phyloP scores from a whole-genome alignment of 2,113 vertebrate species.

The Laticauda colubrina region DNA sequence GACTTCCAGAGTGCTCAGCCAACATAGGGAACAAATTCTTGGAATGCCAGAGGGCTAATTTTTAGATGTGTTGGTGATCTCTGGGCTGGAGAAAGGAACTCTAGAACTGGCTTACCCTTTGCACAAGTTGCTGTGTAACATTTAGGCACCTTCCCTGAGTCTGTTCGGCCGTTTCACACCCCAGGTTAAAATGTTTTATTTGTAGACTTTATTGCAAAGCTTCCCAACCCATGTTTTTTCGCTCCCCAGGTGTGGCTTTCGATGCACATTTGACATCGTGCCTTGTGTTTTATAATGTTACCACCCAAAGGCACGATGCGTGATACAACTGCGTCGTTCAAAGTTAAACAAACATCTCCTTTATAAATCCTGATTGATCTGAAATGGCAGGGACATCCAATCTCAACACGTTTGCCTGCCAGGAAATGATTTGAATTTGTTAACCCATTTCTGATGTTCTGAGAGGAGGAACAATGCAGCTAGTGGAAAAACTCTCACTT shows the following conservation, averaged over 20 bases:
- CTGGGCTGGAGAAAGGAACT: neutral
- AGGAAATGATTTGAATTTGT: constrained; percentile 25
- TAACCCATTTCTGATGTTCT: constrained; percentile 19
- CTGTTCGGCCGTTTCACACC: constrained; percentile 15
- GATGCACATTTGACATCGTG: neutral
- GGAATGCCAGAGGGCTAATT: neutral
- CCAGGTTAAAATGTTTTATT: neutral
- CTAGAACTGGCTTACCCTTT: neutral
- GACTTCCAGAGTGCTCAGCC: neutral
- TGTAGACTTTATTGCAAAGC: neutral
- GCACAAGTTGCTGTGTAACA: neutral
- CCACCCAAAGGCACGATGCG: neutral
- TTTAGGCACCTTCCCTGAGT: constrained; percentile 39
- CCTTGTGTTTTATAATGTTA: neutral
- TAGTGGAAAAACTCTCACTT: neutral
- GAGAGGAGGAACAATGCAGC: neutral
- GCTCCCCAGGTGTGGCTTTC: neutral
- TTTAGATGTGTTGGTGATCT: neutral
- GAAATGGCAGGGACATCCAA: constrained; percentile 28
- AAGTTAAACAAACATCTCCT: constrained; percentile 14
- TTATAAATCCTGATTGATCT: constrained; percentile 8
- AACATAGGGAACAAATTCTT: neutral
- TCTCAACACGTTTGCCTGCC: neutral
- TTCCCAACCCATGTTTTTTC: neutral
- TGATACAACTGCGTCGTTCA: neutral